phyloP scores from a whole-genome alignment of 2,888 invertebrate genomes.

The Molorchus minor region DNA sequence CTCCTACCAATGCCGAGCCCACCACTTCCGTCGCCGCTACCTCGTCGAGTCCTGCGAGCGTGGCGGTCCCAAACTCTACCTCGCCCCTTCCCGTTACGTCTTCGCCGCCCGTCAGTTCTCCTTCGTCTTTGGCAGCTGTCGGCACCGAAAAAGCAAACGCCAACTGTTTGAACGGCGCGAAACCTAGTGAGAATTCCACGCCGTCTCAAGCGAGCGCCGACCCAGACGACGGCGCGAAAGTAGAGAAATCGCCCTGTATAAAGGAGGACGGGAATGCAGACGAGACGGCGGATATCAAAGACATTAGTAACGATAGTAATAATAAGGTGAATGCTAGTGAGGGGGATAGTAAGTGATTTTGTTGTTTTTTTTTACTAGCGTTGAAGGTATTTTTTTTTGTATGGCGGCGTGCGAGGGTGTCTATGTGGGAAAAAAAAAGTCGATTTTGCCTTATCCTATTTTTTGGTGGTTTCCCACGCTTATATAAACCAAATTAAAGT shows the following conservation, averaged over 20 bases:
- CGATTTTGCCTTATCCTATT: too few species aligned
- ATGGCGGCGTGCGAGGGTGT: too few species aligned
- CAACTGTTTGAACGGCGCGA: constrained; percentile 4
- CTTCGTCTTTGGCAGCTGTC: neutral
- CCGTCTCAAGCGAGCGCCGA: neutral
- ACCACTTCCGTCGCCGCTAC: neutral
- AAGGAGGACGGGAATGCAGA: neutral
- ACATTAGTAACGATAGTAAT: neutral
- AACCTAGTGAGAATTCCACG: neutral
- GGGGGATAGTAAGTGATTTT: constrained; percentile 30
- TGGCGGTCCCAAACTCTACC: too few species aligned
- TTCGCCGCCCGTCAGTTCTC: neutral
- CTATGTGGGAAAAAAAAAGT: too few species aligned
- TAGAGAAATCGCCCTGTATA: constrained; percentile 9
- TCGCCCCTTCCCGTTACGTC: neutral
- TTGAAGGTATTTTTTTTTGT: neutral
- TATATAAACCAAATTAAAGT: too few species aligned
- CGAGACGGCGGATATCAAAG: too few species aligned
- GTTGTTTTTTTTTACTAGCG: constrained; percentile 9
- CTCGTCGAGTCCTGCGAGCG: neutral
- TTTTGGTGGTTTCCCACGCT: too few species aligned
- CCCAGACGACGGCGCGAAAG: neutral
- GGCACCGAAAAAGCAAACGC: too few species aligned
- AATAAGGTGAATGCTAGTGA: too few species aligned
- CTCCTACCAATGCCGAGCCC: neutral